Evolutionary conservation across 2,888 invertebrate species (phyloP).

Genomic region (Melanophora roralis): DNA sequence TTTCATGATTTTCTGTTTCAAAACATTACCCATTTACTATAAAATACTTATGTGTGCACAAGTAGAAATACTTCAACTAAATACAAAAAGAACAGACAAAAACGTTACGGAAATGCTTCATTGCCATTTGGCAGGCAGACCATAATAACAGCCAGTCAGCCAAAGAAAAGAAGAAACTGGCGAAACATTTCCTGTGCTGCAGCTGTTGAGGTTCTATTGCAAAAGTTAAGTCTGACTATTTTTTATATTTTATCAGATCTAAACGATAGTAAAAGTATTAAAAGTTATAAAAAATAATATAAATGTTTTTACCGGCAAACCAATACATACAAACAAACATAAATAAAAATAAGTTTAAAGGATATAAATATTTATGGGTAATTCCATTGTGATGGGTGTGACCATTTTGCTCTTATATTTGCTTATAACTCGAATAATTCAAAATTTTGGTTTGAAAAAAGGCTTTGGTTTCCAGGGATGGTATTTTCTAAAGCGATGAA

Average conservation of each 20-base stretch:
- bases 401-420: too few species aligned
- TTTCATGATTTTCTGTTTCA: constrained; percentile 8
- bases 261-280: constrained; percentile 9
- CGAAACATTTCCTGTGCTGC: constrained; percentile 18
- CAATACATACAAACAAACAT: neutral
- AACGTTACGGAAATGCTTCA: constrained; percentile 37
- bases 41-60: neutral
- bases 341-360: neutral
- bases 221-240: constrained; percentile 1
- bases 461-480: too few species aligned
- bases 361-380: constrained; percentile 18
- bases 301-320: neutral
- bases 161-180: neutral
- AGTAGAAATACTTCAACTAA: neutral
- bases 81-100: constrained; percentile 1
- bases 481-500: too few species aligned
- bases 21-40: neutral
- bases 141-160: neutral
- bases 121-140: constrained; percentile 36
- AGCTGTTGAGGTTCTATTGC: neutral
- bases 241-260: constrained; percentile 22
- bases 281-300: neutral
- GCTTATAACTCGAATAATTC: too few species aligned
- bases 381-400: too few species aligned
- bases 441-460: too few species aligned